Percentiles rank a stretch among this genome's conserved stretches.
Conservation (phyloP, 2,797 vertebrate species). For the Peromyscus nudipes region DNA sequence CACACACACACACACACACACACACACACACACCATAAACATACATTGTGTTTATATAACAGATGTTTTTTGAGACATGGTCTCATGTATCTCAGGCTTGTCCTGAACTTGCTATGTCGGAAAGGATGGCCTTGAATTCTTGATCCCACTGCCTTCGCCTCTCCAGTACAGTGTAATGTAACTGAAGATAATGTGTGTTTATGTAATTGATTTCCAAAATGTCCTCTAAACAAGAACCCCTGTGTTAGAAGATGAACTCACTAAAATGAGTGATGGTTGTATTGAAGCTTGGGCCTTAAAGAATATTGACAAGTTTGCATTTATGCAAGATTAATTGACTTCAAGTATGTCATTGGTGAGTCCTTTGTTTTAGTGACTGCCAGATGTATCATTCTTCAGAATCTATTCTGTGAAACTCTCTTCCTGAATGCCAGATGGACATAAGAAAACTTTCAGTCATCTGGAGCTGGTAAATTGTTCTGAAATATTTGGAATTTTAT, state of each 20-base stretch:
- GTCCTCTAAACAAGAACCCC: constrained; percentile 20
- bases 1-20: neutral
- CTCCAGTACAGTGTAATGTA: neutral
- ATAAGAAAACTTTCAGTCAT: constrained; percentile 80
- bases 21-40: neutral
- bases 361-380: constrained; percentile 76
- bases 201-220: constrained; percentile 56
- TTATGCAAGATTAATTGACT: constrained; percentile 69
- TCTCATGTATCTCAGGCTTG: neutral
- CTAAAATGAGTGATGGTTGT: constrained; percentile 20
- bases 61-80: neutral
- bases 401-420: constrained; percentile 72
- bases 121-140: neutral
- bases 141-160: neutral
- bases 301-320: constrained; percentile 50
- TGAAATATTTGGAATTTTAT: constrained; percentile 84
- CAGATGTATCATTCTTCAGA: constrained; percentile 76
- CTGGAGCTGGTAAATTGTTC: constrained; percentile 83
- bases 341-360: constrained; percentile 69
- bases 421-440: constrained; percentile 77
- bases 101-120: neutral
- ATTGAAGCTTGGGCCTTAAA: constrained; percentile 30
- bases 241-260: constrained; percentile 20
- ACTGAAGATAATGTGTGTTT: constrained; percentile 19
- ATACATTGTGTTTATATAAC: neutral